Evolutionary conservation across 2,797 vertebrate genomes (phyloP).

Genomic region (Gallirallus australis): DNA sequence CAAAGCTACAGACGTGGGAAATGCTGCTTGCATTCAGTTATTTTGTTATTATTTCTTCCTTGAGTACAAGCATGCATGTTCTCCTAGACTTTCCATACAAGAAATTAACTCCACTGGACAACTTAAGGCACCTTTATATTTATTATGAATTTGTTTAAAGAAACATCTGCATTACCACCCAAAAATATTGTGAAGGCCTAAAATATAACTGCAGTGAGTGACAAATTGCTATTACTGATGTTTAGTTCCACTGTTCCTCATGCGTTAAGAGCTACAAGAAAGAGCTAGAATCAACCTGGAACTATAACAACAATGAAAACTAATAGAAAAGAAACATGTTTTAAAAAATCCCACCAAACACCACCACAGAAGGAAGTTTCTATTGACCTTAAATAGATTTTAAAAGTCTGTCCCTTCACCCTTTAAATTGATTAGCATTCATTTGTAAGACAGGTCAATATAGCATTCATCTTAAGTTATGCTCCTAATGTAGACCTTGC

Average conservation of each 20-base stretch:
- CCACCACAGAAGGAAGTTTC: background rate
- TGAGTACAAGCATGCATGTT: background rate
- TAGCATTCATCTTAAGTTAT: background rate
- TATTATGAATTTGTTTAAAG: background rate
- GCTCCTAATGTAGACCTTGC: background rate
- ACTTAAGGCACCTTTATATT: background rate
- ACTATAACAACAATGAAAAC: background rate
- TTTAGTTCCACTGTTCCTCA: background rate
- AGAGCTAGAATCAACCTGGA: background rate
- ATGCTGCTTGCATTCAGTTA: background rate
- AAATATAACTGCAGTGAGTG: background rate
- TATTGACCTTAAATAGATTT: background rate
- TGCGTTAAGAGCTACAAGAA: background rate
- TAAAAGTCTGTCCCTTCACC: background rate
- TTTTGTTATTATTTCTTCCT: background rate
- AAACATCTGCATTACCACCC: background rate
- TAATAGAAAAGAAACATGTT: background rate
- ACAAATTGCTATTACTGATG: background rate
- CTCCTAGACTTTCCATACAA: background rate
- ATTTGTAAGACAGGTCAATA: background rate
- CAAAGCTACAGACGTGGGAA: background rate
- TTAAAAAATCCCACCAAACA: background rate
- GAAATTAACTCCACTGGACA: background rate
- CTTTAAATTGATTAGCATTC: background rate
- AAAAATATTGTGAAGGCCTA: background rate